Evolutionary conservation across 1,140 invertebrate species (phyloP), one percentile per base, ranked within the genome.

Genomic region (Trachymyrmex septentrionalis): DNA sequence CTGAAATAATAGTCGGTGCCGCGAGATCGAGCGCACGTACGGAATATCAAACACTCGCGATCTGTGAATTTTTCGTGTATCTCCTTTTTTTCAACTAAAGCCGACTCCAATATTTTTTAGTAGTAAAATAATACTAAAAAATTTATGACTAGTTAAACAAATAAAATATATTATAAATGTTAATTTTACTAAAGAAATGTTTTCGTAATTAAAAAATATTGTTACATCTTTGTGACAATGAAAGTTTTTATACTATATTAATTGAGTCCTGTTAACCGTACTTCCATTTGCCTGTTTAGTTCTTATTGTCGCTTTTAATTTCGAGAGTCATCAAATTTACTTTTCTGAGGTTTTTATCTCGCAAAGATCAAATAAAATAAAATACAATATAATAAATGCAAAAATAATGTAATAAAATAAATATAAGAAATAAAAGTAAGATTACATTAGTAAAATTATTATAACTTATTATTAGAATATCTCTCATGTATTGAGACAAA

Each of bases 11-110:
- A 69, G 66, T 3, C 19, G 53, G 14, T 30, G n/a, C 55, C 38
- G 55, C 67, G 69, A 73, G 80, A 75, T 84, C 80, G 55, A 21
- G 69, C n/a, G 69, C 55, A 75, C 38, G 57, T 34, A 57, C 55
- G 27, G 80, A 73, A 84, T 84, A 84, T 75, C 24, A 75, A 84
- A 34, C 38, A 48, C 6, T 48, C 3, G 66, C 66, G 38, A 19
- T 50, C 61, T 10, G 10, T 44, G 69, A 84, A 61, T 50, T 61
- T 50, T 61, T 75, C 21, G 38, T n/a, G 30, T 73, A 55, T 57
- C 64, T 57, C 12, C 16, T 9, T 6, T 38, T 38, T 38, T 44
- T n/a, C 30, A 66, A n/a, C 9, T 64, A 64, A 27, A 5, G 2
- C 7, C 4, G 12, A 0, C n/a, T 30, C 21, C 44, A 34, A 34